Evolutionary conservation across 2,797 vertebrate species (phyloP).

Genomic region (Acrossocheilus fasciatus): DNA sequence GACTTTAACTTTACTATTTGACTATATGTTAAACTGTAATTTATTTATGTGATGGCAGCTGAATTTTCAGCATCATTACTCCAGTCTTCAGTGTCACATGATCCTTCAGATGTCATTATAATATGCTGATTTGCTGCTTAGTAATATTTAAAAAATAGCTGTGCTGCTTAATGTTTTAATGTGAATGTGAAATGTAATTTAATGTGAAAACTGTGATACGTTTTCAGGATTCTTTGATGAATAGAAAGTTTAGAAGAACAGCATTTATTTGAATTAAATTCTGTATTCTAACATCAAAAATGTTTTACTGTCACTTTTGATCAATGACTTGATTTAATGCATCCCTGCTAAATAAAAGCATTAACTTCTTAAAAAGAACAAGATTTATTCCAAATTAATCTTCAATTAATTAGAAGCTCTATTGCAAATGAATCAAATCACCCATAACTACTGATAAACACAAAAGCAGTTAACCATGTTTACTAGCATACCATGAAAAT

Average conservation of each 20-base stretch:
- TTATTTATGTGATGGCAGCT: not conserved
- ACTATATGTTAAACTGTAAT: not conserved
- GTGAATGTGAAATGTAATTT: not conserved
- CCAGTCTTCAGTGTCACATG: not conserved
- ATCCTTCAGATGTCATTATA: not conserved
- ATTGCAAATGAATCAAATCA: too few relatives aligned
- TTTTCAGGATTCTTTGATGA: not conserved
- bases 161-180: not conserved
- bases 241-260: not conserved
- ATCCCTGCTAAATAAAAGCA: not conserved
- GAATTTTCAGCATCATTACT: not conserved
- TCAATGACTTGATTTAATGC: not conserved
- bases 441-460: too few relatives aligned
- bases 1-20: not conserved
- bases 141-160: not conserved
- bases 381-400: too few relatives aligned
- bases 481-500: too few relatives aligned
- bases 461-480: too few relatives aligned
- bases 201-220: not conserved
- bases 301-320: not conserved
- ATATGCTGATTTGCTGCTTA: not conserved
- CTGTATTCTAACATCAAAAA: not conserved
- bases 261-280: not conserved
- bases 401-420: too few relatives aligned
- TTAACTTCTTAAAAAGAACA: not conserved